Evolutionary conservation across 1,140 invertebrate species (phyloP), one percentile per base, ranked within the genome.

Genomic region (Maconellicoccus hirsutus): DNA sequence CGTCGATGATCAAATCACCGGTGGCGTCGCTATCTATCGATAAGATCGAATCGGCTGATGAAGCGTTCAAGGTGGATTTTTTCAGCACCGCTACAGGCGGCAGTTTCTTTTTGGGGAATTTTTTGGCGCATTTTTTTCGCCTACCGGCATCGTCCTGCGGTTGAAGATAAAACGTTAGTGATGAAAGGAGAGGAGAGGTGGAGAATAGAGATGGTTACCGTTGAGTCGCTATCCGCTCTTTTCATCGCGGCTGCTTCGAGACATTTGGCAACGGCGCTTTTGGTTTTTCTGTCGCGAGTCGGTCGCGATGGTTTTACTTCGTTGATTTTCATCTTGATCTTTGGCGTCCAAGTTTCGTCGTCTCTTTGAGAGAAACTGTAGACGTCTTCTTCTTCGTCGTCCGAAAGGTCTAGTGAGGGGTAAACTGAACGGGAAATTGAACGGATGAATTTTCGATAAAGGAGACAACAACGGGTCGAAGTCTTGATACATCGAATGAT

Each of bases 291-390:
- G 25, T 66, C 25, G 2, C 61, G 21, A 12, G 61, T 66, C 10
- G 61, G 61, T 26, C 61, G 8, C 4, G 21, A 12, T 22, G 61
- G 10, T 19, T 66, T 66, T 16, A 66, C 22, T 26, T 66, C 61
- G 61, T 66, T 66, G 21, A 66, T 66, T 66, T 66, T 66, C 61
- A 66, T 66, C 25, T 66, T 66, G 25, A 66, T 66, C 25, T 66
- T 66, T 1, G 61, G 61, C 4, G 61, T 66, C 61, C 61, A 66
- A 12, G 61, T 66, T 66, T 66, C 61, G 61, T 66, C 61, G 61
- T 66, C 61, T 23, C 61, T 2, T 66, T 66, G 61, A 22, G 7
- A 8, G 61, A 66, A 66, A 66, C 61, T 66, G 61, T 66, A 66
- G 3, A 66, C 21, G 61, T 66, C 61, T 25, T 66, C 61, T 66